Evolutionary conservation across 2,113 vertebrate genomes (phyloP), one percentile per base, ranked within the genome.

Genomic region (Phycodurus eques): DNA sequence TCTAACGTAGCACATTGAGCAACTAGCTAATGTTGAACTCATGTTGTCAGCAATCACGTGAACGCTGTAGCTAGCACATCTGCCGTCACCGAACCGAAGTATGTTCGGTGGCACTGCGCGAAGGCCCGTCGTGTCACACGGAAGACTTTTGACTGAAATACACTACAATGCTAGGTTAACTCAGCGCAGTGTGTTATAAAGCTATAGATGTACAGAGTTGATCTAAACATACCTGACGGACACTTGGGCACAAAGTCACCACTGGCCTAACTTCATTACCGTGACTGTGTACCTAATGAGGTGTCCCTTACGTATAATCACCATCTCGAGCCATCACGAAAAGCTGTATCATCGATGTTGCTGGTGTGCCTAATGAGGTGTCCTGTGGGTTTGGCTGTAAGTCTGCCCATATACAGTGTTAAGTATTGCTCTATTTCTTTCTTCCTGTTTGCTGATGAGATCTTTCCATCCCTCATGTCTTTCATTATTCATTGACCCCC

Each of bases 401-500:
- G 20, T 66, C 43, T 47, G 63, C 13, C 62, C 63, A 47, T 46
- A 27, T 2, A 33, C 12, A 56, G 8, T 63, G 19, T 63, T 13
- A 22, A 1, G 49, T 53, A 42, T 71, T 69, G 79, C 39, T 77
- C 72, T 78, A 27, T 78, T 67, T 42, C 70, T 20, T 64, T 70
- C 73, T 20, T 65, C 62, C 17, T 44, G 11, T 44, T 43, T 65
- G 20, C 20, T 65, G 39, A 44, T 22, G 43, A 46, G n/a, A 43
- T 22, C 63, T 47, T 46, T 66, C 42, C 43, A 66, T 66, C 31
- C 7, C 43, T 15, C 17, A n/a, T 68, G 19, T n/a, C 47, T 72
- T 84, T 61, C 35, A 86, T 88, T 86, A 87, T 87, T 88, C 63
- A 90, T 88, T 71, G 4, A 27, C 8, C 70, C 68, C 72, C 75